A percentile compares a stretch with the other conserved stretches of the same genome.
Evolutionary conservation across 2,797 vertebrate species (phyloP).

Genomic region (Poeciliopsis gracilis): DNA sequence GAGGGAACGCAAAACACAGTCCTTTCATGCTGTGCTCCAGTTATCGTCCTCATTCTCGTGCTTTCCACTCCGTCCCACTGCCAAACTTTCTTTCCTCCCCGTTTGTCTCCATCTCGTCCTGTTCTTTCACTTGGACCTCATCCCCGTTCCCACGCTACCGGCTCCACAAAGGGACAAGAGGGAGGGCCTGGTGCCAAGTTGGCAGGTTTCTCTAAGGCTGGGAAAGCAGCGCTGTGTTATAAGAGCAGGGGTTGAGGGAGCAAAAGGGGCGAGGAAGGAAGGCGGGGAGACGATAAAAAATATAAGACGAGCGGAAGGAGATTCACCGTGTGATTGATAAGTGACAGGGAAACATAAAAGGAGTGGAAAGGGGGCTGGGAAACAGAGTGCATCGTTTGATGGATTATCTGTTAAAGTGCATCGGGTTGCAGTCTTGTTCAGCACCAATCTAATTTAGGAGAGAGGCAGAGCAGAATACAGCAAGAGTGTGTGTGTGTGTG

Average conservation of each 20-base stretch:
- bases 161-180: slow-evolving; percentile 39
- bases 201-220: slow-evolving; percentile 35
- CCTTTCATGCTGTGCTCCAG: background rate
- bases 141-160: slow-evolving; percentile 74
- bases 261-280: slow-evolving; percentile 4
- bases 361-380: slow-evolving; percentile 3
- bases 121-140: slow-evolving; percentile 50
- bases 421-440: slow-evolving; percentile 65
- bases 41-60: background rate
- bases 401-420: slow-evolving; percentile 69
- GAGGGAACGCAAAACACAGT: background rate
- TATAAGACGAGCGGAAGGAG: slow-evolving; percentile 7
- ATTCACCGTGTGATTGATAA: slow-evolving; percentile 23
- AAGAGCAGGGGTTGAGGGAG: slow-evolving; percentile 3
- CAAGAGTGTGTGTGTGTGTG: background rate
- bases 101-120: slow-evolving; percentile 9
- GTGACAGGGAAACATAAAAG: slow-evolving; percentile 14
- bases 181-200: slow-evolving; percentile 48
- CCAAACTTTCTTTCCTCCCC: slow-evolving; percentile 19
- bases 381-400: slow-evolving; percentile 50
- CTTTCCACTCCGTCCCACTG: background rate
- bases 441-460: slow-evolving; percentile 70
- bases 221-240: slow-evolving; percentile 16
- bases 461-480: slow-evolving; percentile 55
- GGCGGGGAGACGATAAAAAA: background rate